Conservation (phyloP, 2,797 vertebrate species). For the Sebastes baramenuke region DNA sequence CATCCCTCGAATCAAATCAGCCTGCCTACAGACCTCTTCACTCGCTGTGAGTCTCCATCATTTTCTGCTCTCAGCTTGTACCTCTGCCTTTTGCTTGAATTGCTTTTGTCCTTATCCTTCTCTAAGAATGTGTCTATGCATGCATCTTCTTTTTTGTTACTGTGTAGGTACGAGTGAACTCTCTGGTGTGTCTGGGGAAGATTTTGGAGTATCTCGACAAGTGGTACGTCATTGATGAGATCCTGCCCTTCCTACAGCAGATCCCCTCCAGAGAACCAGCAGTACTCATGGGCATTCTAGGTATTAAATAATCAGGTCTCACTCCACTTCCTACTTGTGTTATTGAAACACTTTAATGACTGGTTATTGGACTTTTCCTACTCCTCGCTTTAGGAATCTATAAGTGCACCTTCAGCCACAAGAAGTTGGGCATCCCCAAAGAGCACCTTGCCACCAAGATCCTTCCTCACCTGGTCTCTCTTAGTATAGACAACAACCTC, state of each 20-base stretch:
- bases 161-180: conserved; percentile 95
- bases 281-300: conserved; percentile 97
- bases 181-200: conserved; percentile 96
- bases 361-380: background rate
- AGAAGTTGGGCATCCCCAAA: conserved; percentile 98
- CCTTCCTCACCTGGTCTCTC: conserved; percentile 94
- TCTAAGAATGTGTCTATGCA: background rate
- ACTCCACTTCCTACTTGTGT: background rate
- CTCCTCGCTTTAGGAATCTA: conserved; percentile 89
- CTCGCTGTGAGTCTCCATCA: conserved; percentile 91
- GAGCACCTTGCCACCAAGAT: conserved; percentile 94
- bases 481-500: conserved; percentile 98
- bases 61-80: background rate
- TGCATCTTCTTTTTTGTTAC: background rate
- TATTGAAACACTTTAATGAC: background rate
- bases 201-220: conserved; percentile 99
- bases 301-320: conserved; percentile 74
- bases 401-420: conserved; percentile 98
- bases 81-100: background rate
- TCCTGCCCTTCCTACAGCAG: conserved; percentile 96
- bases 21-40: conserved; percentile 97
- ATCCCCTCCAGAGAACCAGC: conserved; percentile 98
- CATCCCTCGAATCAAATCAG: conserved; percentile 96
- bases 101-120: background rate
- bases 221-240: conserved; percentile 98